Percentiles rank a stretch among this genome's conserved stretches.
Evolutionary conservation across 2,888 invertebrate genomes (phyloP).

Genomic region (Gandaritis pyraliata): DNA sequence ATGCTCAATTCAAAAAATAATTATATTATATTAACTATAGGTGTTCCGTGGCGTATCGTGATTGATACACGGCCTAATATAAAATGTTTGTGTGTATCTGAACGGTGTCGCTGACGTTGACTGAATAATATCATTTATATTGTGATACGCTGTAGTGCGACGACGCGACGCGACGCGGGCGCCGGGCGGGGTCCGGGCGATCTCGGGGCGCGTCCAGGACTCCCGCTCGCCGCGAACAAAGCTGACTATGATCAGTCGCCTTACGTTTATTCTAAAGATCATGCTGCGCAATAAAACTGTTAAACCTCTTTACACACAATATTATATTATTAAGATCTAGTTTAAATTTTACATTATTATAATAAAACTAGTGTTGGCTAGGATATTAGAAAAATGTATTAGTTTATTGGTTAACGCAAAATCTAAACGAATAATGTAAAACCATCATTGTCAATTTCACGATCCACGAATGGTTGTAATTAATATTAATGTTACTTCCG

Average conservation of each 20-base stretch:
- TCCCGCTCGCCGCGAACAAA: slow-evolving; percentile 41
- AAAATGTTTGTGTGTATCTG: slow-evolving; percentile 48
- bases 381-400: slow-evolving; percentile 43
- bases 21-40: slow-evolving; percentile 63
- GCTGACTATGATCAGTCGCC: slow-evolving; percentile 42
- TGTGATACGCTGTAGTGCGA: slow-evolving; percentile 48
- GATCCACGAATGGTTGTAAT: slow-evolving; percentile 44
- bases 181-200: slow-evolving; percentile 41
- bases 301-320: slow-evolving; percentile 45
- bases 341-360: slow-evolving; percentile 45
- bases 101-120: slow-evolving; percentile 50
- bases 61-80: slow-evolving; percentile 70
- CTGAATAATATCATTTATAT: slow-evolving; percentile 55
- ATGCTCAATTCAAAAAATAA: slow-evolving; percentile 72
- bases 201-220: slow-evolving; percentile 2
- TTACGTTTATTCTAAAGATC: slow-evolving; percentile 46
- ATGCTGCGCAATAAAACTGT: slow-evolving; percentile 45
- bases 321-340: slow-evolving; percentile 43
- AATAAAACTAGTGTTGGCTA: slow-evolving; percentile 42
- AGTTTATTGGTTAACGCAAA: slow-evolving; percentile 43
- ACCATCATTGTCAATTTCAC: slow-evolving; percentile 44
- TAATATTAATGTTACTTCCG: slow-evolving; percentile 40
- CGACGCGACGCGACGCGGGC: slow-evolving; percentile 21
- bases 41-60: slow-evolving; percentile 65
- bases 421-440: slow-evolving; percentile 42